Evolutionary conservation across 1,140 invertebrate genomes (phyloP).

Genomic region (Nasonia giraulti): DNA sequence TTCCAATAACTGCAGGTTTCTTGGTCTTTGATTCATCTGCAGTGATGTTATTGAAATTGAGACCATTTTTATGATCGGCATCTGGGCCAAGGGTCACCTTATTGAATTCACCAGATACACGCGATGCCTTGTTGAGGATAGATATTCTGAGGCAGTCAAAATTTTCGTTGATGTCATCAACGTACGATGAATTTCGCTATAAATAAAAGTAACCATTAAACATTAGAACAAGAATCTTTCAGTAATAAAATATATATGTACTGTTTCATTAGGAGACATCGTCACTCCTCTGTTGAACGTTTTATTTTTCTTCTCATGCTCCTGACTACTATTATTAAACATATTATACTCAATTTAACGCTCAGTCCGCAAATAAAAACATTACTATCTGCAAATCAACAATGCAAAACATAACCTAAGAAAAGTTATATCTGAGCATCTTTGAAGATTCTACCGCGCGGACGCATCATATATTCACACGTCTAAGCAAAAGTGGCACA

Average conservation of each 20-base stretch:
- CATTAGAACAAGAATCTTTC: background rate
- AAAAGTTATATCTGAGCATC: too few species aligned
- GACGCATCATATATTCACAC: too few species aligned
- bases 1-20: conserved; percentile 51
- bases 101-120: conserved; percentile 61
- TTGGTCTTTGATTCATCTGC: conserved; percentile 42
- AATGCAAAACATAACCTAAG: conserved; percentile 33
- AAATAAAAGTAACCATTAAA: background rate
- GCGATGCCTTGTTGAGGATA: conserved; percentile 66
- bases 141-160: conserved; percentile 70
- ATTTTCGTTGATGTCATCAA: conserved; percentile 50
- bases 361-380: background rate
- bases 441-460: too few species aligned
- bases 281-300: background rate
- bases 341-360: background rate
- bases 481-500: too few species aligned
- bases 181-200: conserved; percentile 1
- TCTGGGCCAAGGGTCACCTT: conserved; percentile 66
- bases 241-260: conserved; percentile 1
- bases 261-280: background rate
- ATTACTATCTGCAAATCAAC: conserved; percentile 19
- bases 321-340: conserved; percentile 15
- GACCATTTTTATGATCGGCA: conserved; percentile 59
- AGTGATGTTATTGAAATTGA: conserved; percentile 57
- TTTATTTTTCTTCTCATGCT: conserved; percentile 13